Evolutionary conservation across 2,797 vertebrate genomes (phyloP).

Genomic region (Eidolon dupreanum): DNA sequence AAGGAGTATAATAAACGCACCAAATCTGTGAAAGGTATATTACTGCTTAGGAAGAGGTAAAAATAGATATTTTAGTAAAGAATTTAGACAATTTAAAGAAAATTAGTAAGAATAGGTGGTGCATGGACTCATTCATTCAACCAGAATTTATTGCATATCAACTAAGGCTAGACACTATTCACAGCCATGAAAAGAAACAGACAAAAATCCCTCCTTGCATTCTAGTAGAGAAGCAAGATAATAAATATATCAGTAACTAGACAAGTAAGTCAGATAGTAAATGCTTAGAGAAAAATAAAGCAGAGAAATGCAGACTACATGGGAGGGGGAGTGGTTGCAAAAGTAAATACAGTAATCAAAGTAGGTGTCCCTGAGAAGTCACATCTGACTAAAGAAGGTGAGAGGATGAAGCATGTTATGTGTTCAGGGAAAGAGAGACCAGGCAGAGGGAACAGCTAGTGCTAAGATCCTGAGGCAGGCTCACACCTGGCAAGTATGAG

Average conservation of each 20-base stretch:
- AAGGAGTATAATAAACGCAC: background rate
- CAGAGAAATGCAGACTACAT: background rate
- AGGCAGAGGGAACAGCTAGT: background rate
- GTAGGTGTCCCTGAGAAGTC: background rate
- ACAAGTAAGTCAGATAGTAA: background rate
- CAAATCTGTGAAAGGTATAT: background rate
- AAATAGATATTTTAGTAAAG: background rate
- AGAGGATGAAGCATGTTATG: accelerated
- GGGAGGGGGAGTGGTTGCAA: background rate
- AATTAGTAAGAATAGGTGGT: background rate
- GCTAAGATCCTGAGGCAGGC: background rate
- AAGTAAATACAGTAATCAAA: background rate
- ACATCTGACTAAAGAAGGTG: background rate
- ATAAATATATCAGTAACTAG: background rate
- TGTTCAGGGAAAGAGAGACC: background rate
- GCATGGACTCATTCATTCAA: background rate
- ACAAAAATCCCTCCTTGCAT: background rate
- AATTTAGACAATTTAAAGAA: background rate
- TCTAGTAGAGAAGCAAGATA: background rate
- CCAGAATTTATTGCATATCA: background rate
- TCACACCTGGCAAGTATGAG: background rate
- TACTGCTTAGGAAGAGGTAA: background rate
- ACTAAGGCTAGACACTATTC: background rate
- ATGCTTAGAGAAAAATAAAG: background rate
- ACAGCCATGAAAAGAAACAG: background rate